A percentile compares a stretch with the other conserved stretches of the same genome.
phyloP scores from a whole-genome alignment of 2,888 invertebrate species.

The Ormia ochracea region DNA sequence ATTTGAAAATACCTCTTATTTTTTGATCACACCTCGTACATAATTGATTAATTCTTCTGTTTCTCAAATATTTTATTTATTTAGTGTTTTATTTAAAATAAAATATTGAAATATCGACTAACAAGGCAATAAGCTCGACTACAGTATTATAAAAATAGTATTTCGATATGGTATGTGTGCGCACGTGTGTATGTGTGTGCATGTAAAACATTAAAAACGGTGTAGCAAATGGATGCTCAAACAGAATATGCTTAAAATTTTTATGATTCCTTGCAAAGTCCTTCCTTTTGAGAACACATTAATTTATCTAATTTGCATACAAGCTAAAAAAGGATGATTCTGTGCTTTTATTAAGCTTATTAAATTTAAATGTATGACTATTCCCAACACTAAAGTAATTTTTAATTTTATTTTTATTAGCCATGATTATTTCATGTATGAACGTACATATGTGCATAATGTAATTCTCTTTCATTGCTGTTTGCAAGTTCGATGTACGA shows the following conservation, averaged over 20 bases:
- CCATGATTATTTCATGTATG: slow-evolving; percentile 12
- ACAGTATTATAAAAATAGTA: no score
- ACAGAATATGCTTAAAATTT: not conserved
- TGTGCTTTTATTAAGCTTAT: not conserved
- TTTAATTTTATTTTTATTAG: slow-evolving; percentile 33
- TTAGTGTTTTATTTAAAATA: no score
- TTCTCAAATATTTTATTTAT: no score
- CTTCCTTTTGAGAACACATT: not conserved
- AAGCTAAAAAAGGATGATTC: not conserved
- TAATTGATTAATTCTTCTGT: no score
- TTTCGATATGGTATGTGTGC: no score
- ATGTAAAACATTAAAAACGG: no score
- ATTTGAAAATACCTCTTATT: no score
- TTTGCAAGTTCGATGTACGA: not conserved
- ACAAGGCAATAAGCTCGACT: no score
- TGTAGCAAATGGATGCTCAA: not conserved
- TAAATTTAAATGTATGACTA: not conserved
- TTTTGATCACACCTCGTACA: no score
- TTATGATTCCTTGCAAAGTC: not conserved
- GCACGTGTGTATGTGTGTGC: not conserved
- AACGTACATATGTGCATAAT: not conserved
- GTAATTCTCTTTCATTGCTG: not conserved
- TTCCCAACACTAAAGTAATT: not conserved
- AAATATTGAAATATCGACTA: no score
- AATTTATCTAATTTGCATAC: not conserved